These are phyloP conservation scores for Proisotoma minuta DNA, from an alignment of 2,888 invertebrate genomes.

Conservation along the genomic window DNA sequence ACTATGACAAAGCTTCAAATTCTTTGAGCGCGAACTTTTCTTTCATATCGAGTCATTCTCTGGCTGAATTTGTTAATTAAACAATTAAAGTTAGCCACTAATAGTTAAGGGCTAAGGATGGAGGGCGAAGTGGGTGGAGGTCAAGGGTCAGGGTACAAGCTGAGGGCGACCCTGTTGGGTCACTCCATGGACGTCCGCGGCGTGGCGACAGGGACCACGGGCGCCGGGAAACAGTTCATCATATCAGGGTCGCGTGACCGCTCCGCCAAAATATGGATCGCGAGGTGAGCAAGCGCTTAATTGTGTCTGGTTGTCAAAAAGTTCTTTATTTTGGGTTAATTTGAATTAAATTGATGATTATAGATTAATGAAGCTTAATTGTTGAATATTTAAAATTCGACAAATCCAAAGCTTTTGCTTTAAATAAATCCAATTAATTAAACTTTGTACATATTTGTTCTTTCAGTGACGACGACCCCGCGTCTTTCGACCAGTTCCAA, in stretches of 20 bases:
- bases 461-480: conserved; percentile 28
- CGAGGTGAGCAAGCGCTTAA: conserved; percentile 54
- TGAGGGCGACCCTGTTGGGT: conserved; percentile 70
- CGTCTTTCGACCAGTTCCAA: conserved; percentile 56
- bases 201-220: conserved; percentile 55
- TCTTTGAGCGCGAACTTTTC: neutral
- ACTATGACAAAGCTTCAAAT: too few species aligned
- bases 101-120: too few species aligned
- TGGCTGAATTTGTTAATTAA: too few species aligned
- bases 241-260: conserved; percentile 84
- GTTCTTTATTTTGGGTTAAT: neutral
- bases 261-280: conserved; percentile 80
- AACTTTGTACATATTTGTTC: conserved; percentile 2
- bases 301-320: too few species aligned
- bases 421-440: neutral
- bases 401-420: neutral
- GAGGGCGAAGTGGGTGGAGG: too few species aligned
- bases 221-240: conserved; percentile 62
- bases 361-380: neutral
- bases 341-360: neutral
- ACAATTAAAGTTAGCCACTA: too few species aligned
- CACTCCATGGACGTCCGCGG: conserved; percentile 83
- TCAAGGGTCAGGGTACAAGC: conserved; percentile 60
- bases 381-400: neutral
- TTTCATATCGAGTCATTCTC: too few species aligned